A percentile compares a stretch with the other conserved stretches of the same genome.
phyloP scores from a whole-genome alignment of 2,113 vertebrate genomes.

The rabbit (Oryctolagus cuniculus) region DNA sequence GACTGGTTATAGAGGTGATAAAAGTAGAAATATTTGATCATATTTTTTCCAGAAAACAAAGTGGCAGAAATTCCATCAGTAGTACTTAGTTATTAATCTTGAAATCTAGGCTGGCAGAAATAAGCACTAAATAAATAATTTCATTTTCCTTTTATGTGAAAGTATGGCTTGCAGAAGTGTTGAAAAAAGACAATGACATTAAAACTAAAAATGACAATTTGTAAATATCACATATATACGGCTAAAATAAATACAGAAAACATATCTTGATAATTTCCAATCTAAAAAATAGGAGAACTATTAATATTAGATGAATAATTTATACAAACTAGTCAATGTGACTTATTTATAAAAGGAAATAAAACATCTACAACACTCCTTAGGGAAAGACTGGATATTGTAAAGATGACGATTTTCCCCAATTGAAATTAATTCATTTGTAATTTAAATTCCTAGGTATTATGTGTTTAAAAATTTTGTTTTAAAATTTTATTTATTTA shows the following conservation, averaged over 20 bases:
- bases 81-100: background rate
- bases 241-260: background rate
- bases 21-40: too few relatives aligned
- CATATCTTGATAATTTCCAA: background rate
- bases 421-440: background rate
- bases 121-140: background rate
- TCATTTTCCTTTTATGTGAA: background rate
- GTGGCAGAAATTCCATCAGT: background rate
- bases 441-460: background rate
- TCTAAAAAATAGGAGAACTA: background rate
- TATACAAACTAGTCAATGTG: background rate
- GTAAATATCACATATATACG: background rate
- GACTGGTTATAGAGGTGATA: too few relatives aligned
- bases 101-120: background rate
- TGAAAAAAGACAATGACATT: background rate
- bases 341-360: conserved; percentile 37
- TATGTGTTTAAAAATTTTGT: background rate
- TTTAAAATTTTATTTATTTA: background rate
- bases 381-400: background rate
- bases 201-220: background rate
- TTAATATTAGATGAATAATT: conserved; percentile 9
- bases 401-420: background rate
- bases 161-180: background rate
- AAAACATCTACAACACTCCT: background rate
- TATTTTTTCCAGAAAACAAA: background rate